Evolutionary conservation across 2,888 invertebrate genomes (phyloP).

Genomic region (Macaria liturata): DNA sequence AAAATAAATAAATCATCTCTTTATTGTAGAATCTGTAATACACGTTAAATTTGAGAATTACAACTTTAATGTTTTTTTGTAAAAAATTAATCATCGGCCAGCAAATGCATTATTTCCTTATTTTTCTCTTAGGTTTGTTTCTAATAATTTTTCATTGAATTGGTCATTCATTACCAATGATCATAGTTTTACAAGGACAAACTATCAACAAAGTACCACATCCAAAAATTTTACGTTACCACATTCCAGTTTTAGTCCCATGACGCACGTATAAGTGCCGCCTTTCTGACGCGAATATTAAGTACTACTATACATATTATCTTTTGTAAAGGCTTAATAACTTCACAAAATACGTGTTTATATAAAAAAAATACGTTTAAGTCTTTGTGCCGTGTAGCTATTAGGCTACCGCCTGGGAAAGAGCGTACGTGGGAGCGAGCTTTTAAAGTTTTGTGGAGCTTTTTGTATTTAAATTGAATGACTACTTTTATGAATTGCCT

Average conservation of each 20-base stretch:
- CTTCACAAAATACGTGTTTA: constrained; percentile 36
- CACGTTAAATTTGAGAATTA: too few relatives aligned
- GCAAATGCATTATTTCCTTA: too few relatives aligned
- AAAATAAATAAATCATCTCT: too few relatives aligned
- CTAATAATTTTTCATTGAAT: too few relatives aligned
- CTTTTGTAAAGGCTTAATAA: constrained; percentile 46
- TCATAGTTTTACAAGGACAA: too few relatives aligned
- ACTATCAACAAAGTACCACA: constrained; percentile 15
- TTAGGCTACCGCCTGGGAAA: constrained; percentile 38
- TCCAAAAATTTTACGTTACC: constrained; percentile 29
- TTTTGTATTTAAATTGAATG: constrained; percentile 13
- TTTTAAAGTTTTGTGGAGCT: constrained; percentile 31
- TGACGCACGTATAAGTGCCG: constrained; percentile 58
- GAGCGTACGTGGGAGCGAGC: constrained; percentile 26
- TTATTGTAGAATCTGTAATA: too few relatives aligned
- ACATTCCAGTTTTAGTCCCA: constrained; percentile 33
- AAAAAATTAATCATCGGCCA: too few relatives aligned
- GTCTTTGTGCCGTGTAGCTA: constrained; percentile 27
- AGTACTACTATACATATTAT: constrained; percentile 46
- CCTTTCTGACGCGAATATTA: constrained; percentile 65
- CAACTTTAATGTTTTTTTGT: too few relatives aligned
- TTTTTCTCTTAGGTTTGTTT: too few relatives aligned
- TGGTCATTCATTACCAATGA: too few relatives aligned
- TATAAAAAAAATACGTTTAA: constrained; percentile 32
- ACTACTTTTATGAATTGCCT: too few relatives aligned